A percentile compares a stretch with the other conserved stretches of the same genome.
Conservation (phyloP, 1,140 invertebrate genomes). For the Drosophila jambulina region DNA sequence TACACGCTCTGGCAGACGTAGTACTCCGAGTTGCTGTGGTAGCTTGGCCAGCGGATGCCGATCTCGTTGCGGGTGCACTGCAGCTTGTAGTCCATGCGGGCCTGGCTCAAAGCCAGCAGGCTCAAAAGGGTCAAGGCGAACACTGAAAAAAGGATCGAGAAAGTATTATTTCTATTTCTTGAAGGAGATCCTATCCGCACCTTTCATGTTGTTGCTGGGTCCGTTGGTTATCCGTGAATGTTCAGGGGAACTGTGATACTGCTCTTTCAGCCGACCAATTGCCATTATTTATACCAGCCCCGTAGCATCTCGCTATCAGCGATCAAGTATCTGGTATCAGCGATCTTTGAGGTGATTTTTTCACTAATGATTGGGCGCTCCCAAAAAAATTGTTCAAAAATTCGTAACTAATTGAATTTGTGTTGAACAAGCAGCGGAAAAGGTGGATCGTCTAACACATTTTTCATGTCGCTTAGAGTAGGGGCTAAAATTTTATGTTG, state of each 20-base stretch:
- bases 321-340: constrained; percentile 44
- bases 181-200: constrained; percentile 8
- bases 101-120: constrained; percentile 65
- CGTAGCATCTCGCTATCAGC: constrained; percentile 40
- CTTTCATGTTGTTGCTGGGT: constrained; percentile 62
- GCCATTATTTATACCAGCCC: constrained; percentile 72
- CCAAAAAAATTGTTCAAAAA: constrained; percentile 19
- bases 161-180: not conserved
- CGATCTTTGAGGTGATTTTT: constrained; percentile 27
- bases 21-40: constrained; percentile 78
- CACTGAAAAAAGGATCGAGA: constrained; percentile 23
- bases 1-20: constrained; percentile 62
- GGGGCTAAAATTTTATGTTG: not conserved
- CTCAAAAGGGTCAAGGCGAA: constrained; percentile 68
- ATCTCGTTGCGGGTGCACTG: constrained; percentile 69
- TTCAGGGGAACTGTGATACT: constrained; percentile 70
- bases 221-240: constrained; percentile 54
- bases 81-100: constrained; percentile 63
- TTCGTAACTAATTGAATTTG: constrained; percentile 71
- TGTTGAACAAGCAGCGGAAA: constrained; percentile 46
- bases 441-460: constrained; percentile 44
- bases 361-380: constrained; percentile 8
- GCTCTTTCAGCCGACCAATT: constrained; percentile 23
- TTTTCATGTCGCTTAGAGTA: constrained; percentile 46
- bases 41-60: constrained; percentile 82